These are phyloP conservation scores for Macrobrachium rosenbergii DNA, from an alignment of 1,140 invertebrate species.

Conservation along the genomic window DNA sequence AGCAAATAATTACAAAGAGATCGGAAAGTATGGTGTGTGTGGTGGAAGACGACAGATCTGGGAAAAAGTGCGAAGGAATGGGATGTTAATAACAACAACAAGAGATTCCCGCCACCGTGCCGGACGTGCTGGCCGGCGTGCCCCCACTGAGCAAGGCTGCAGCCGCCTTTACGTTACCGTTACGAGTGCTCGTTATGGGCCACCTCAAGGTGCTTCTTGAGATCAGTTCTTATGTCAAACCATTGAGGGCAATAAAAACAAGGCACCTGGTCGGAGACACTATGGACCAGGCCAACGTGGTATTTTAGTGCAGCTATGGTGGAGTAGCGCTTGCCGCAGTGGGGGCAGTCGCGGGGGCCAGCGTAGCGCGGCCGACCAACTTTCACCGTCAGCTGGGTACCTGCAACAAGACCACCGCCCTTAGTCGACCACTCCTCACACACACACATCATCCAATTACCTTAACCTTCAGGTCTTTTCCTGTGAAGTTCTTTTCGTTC, in stretches of 20 bases:
- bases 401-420: conserved; percentile 63
- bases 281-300: conserved; percentile 78
- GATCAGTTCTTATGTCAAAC: conserved; percentile 66
- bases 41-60: background rate
- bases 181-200: conserved; percentile 66
- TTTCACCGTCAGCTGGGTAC: conserved; percentile 65
- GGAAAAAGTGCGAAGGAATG: conserved; percentile 30
- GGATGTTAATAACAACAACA: conserved; percentile 48
- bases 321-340: conserved; percentile 77
- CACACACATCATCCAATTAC: conserved; percentile 15
- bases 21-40: background rate
- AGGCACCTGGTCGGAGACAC: conserved; percentile 66
- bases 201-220: conserved; percentile 66
- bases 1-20: conserved; percentile 30
- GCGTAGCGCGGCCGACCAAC: conserved; percentile 66
- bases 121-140: conserved; percentile 55
- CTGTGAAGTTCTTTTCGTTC: background rate
- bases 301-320: conserved; percentile 80
- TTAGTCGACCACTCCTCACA: conserved; percentile 55
- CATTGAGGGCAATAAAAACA: conserved; percentile 67
- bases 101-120: conserved; percentile 49
- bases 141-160: conserved; percentile 62
- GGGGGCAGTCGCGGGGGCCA: conserved; percentile 73
- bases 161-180: conserved; percentile 61
- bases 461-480: conserved; percentile 13